These are phyloP conservation scores for Alauda arvensis DNA, from an alignment of 2,797 vertebrate genomes.

Conservation along the genomic window DNA sequence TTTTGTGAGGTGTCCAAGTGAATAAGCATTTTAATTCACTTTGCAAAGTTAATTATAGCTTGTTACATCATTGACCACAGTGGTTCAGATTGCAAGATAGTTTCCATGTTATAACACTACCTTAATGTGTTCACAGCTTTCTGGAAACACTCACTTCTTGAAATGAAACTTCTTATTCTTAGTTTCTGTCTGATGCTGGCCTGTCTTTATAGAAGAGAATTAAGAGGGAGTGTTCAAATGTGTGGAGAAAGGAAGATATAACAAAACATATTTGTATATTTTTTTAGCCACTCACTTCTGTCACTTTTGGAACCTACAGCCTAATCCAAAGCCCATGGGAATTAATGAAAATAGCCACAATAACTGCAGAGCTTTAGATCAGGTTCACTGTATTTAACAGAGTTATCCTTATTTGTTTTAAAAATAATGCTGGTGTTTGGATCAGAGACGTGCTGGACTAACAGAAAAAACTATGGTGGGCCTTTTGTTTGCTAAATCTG, in stretches of 20 bases:
- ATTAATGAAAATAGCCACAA: not conserved
- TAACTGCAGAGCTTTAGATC: not conserved
- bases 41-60: slow-evolving; percentile 5
- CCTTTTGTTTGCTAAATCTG: not conserved
- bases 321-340: not conserved
- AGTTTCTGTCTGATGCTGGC: not conserved
- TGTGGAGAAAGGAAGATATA: not conserved
- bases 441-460: not conserved
- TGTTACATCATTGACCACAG: not conserved
- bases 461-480: not conserved
- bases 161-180: not conserved
- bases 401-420: not conserved
- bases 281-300: not conserved
- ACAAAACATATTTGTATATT: not conserved
- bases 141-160: no score
- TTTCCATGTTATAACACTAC: not conserved
- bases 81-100: slow-evolving; percentile 2
- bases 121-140: no score
- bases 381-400: not conserved
- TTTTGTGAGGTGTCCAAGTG: not conserved
- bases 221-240: not conserved
- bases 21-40: not conserved
- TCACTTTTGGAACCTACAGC: not conserved
- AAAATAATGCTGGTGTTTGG: not conserved
- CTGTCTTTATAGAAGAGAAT: not conserved